Conservation (phyloP, 2,888 invertebrate genomes). For the Eueremaeus valkanovi region DNA sequence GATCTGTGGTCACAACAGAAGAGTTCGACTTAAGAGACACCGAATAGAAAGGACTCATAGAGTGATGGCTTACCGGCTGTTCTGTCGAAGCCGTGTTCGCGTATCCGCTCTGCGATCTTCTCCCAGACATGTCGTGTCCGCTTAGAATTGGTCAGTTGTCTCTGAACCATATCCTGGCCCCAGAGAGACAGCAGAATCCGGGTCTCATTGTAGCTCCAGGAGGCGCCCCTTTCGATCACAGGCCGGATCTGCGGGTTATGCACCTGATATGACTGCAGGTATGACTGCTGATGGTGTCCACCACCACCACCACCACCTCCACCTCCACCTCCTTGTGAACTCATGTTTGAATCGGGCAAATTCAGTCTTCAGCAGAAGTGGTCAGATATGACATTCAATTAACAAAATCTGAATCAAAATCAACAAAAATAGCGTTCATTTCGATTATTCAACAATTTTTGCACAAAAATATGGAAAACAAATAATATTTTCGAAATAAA, state of each 20-base stretch:
- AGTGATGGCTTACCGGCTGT: constrained; percentile 41
- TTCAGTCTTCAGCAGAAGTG: too few relatives aligned
- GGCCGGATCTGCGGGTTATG: constrained; percentile 21
- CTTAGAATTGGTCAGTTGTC: constrained; percentile 43
- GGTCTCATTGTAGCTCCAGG: constrained; percentile 43
- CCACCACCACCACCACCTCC: too few relatives aligned
- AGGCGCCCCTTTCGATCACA: constrained; percentile 43
- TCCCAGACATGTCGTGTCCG: constrained; percentile 43
- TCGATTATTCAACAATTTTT: too few relatives aligned
- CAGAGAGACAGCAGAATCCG: constrained; percentile 42
- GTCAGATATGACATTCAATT: too few relatives aligned
- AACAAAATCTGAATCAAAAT: too few relatives aligned
- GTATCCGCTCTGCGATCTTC: constrained; percentile 43
- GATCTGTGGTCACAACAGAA: constrained; percentile 36
- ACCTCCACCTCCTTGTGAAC: too few relatives aligned
- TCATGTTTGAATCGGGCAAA: too few relatives aligned
- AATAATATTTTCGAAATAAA: too few relatives aligned
- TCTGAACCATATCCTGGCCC: constrained; percentile 44
- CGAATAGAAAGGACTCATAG: not conserved
- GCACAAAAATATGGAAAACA: too few relatives aligned
- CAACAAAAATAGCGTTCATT: too few relatives aligned
- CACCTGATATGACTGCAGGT: constrained; percentile 22
- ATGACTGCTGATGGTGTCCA: constrained; percentile 13
- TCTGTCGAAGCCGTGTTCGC: constrained; percentile 42
- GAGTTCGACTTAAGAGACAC: not conserved